These are phyloP conservation scores for Nyctalus aviator DNA, from an alignment of 2,797 vertebrate species.

Conservation along the genomic window DNA sequence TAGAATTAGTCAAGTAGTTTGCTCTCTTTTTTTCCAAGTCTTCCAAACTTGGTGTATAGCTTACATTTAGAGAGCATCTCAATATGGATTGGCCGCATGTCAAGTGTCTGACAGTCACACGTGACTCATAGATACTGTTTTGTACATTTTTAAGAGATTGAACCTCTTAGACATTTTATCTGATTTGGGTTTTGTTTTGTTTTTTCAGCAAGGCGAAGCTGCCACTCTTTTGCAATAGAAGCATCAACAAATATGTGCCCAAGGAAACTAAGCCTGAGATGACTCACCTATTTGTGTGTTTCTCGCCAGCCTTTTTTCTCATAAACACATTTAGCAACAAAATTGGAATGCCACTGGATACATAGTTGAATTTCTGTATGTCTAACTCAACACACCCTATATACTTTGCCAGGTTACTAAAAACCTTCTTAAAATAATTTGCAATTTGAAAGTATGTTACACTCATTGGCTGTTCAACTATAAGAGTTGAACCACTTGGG, in stretches of 20 bases:
- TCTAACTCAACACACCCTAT: background rate
- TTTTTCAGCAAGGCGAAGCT: background rate
- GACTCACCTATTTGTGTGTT: background rate
- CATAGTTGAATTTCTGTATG: background rate
- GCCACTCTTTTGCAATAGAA: background rate
- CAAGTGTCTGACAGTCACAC: background rate
- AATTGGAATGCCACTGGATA: background rate
- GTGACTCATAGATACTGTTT: background rate
- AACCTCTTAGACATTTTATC: background rate
- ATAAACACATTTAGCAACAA: background rate
- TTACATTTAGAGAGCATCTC: background rate
- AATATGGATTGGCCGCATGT: background rate
- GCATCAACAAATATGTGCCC: background rate
- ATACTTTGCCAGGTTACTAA: background rate
- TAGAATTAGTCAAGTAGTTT: background rate
- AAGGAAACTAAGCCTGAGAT: background rate
- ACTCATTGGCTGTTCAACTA: background rate
- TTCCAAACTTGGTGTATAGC: background rate
- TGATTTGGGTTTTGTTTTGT: background rate
- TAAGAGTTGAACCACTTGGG: background rate
- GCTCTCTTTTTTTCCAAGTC: background rate
- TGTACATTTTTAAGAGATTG: background rate
- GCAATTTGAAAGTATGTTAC: background rate
- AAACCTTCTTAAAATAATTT: background rate
- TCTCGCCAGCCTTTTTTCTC: background rate